Percentiles rank a stretch among this genome's conserved stretches.
Conservation (phyloP, 2,888 invertebrate genomes). For the Drosophila macrospina region DNA sequence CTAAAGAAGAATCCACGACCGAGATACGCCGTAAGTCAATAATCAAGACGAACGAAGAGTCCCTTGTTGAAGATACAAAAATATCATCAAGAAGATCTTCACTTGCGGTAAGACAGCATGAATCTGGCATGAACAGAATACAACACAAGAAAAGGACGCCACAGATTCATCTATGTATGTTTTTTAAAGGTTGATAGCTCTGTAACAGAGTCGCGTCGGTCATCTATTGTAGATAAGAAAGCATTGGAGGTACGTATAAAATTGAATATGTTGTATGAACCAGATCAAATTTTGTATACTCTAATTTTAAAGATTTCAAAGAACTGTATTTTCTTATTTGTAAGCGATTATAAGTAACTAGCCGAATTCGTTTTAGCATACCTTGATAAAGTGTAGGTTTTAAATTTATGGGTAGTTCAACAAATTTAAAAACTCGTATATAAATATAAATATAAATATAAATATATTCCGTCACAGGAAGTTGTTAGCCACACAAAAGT, state of each 20-base stretch:
- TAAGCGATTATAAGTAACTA: not conserved
- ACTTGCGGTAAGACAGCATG: conserved; percentile 70
- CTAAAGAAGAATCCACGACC: conserved; percentile 76
- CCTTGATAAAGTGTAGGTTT: not conserved
- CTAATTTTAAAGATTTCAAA: not conserved
- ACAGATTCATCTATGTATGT: not conserved
- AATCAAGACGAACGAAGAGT: conserved; percentile 65
- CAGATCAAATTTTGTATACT: not conserved
- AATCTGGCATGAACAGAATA: no score
- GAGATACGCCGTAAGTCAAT: conserved; percentile 80
- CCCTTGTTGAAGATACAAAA: conserved; percentile 67
- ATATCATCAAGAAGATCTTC: conserved; percentile 82
- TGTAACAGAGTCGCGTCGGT: conserved; percentile 76
- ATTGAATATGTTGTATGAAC: not conserved
- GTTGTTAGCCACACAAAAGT: conserved; percentile 73
- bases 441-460: conserved; percentile 11
- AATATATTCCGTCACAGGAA: conserved; percentile 59
- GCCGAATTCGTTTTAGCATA: not conserved
- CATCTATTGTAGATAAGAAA: conserved; percentile 82
- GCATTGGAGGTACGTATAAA: conserved; percentile 77
- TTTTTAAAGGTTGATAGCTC: conserved; percentile 72
- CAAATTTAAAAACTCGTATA: not conserved
- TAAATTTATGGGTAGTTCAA: not conserved
- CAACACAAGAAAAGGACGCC: no score
- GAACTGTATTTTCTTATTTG: not conserved